A percentile compares a stretch with the other conserved stretches of the same genome.
phyloP scores from a whole-genome alignment of 1,140 invertebrate genomes.

The Trypoxylus dichotomus region DNA sequence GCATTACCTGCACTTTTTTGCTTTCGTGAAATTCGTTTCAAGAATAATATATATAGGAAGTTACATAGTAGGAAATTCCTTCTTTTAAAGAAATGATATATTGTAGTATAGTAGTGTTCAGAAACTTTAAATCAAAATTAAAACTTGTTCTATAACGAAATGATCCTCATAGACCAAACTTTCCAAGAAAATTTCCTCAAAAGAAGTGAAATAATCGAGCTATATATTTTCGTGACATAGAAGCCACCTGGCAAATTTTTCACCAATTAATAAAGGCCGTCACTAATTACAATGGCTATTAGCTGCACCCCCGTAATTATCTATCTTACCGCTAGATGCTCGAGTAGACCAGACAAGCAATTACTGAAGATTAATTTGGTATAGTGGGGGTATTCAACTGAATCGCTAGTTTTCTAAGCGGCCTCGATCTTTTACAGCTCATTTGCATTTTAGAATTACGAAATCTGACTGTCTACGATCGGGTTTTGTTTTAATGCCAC shows the following conservation, averaged over 20 bases:
- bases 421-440: constrained; percentile 49
- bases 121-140: no score
- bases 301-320: constrained; percentile 49
- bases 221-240: constrained; percentile 34
- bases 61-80: no score
- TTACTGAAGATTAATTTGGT: constrained; percentile 39
- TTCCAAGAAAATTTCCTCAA: neutral
- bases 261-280: constrained; percentile 43
- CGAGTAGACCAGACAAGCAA: constrained; percentile 38
- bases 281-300: constrained; percentile 51
- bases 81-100: no score
- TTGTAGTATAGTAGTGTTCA: no score
- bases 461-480: constrained; percentile 33
- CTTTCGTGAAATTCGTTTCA: no score
- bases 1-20: no score
- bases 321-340: constrained; percentile 44
- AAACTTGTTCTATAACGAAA: no score
- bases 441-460: constrained; percentile 50
- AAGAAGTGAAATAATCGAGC: neutral
- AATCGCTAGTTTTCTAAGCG: constrained; percentile 41
- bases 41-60: no score
- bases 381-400: constrained; percentile 37
- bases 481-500: constrained; percentile 38
- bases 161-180: neutral
- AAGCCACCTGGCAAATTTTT: constrained; percentile 48